phyloP scores from a whole-genome alignment of 2,113 vertebrate species.

The Mus spicilegus region DNA sequence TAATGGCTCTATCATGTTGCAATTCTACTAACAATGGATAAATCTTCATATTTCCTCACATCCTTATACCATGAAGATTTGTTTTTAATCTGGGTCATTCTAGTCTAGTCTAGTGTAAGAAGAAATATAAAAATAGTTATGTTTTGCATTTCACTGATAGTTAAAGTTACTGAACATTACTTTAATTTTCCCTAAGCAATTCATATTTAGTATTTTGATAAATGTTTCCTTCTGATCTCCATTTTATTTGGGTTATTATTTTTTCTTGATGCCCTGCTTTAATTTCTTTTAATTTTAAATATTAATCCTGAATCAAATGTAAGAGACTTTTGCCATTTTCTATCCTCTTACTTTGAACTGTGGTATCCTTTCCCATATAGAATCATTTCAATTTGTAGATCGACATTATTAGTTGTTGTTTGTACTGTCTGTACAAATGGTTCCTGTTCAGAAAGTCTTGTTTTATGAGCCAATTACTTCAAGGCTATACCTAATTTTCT shows the following conservation, averaged over 20 bases:
- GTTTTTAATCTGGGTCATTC: not conserved
- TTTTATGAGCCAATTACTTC: not conserved
- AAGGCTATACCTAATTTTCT: not conserved
- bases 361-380: too few species aligned
- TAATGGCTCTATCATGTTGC: too few species aligned
- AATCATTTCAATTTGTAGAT: not conserved
- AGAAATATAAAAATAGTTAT: not conserved
- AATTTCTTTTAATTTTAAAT: not conserved
- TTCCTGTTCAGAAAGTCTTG: not conserved
- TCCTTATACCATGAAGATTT: not conserved
- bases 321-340: not conserved
- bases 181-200: not conserved
- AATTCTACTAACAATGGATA: not conserved
- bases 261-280: not conserved
- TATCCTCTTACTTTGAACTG: not conserved
- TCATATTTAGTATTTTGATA: not conserved
- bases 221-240: not conserved
- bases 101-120: not conserved
- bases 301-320: not conserved
- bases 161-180: not conserved
- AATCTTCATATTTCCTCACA: not conserved
- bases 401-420: not conserved
- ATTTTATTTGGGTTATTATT: not conserved
- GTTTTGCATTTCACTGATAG: not conserved
- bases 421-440: not conserved